Evolutionary conservation across 2,797 vertebrate genomes (phyloP).

Genomic region (Rhinoraja longicauda): DNA sequence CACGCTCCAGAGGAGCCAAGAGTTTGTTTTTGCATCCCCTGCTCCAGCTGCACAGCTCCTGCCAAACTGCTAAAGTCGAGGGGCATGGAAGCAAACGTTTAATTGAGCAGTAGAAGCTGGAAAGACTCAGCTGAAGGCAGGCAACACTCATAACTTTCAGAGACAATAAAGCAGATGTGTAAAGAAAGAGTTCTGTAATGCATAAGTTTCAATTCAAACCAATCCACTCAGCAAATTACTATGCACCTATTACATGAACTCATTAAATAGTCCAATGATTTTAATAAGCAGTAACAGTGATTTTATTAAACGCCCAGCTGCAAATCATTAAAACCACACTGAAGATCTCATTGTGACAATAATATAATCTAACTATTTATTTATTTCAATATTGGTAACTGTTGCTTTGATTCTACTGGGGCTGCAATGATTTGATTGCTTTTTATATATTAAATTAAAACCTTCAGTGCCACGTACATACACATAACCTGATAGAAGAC

Average conservation of each 20-base stretch:
- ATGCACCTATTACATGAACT: constrained; percentile 7
- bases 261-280: constrained; percentile 34
- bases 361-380: constrained; percentile 32
- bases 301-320: constrained; percentile 36
- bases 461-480: not conserved
- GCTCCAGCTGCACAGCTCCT: not conserved
- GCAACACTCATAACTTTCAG: not conserved
- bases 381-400: constrained; percentile 25
- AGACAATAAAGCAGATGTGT: not conserved
- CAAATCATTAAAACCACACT: constrained; percentile 26
- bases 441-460: constrained; percentile 4
- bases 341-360: constrained; percentile 25
- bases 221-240: constrained; percentile 30
- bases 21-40: too few species aligned
- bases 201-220: constrained; percentile 33
- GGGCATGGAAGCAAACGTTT: not conserved
- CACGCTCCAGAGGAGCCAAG: not conserved
- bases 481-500: not conserved
- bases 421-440: not conserved
- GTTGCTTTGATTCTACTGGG: not conserved
- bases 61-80: not conserved
- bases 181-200: not conserved
- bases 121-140: not conserved
- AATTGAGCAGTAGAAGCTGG: not conserved
- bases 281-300: constrained; percentile 28